Conservation (phyloP, 1,140 invertebrate species). For the Megalonaias nervosa region DNA sequence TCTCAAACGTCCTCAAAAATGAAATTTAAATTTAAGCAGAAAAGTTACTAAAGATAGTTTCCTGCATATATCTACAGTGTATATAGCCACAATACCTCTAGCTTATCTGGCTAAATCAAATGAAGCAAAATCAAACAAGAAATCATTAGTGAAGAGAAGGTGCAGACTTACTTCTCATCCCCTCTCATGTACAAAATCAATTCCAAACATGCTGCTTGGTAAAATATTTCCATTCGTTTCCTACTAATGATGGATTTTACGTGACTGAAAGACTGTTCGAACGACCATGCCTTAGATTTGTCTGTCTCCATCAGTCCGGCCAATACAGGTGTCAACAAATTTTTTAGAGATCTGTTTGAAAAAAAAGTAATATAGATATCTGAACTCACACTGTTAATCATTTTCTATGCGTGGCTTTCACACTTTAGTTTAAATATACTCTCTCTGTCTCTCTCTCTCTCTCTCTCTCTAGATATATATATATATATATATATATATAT, state of each 20-base stretch:
- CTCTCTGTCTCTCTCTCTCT: neutral
- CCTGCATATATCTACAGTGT: no score
- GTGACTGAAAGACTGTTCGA: conserved; percentile 14
- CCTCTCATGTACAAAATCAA: neutral
- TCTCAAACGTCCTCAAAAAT: no score
- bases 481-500: neutral
- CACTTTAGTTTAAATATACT: no score
- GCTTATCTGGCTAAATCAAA: no score
- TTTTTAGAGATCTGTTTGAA: conserved; percentile 15
- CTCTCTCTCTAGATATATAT: neutral
- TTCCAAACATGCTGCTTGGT: neutral
- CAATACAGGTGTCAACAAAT: conserved; percentile 9
- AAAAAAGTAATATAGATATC: neutral
- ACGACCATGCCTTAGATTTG: neutral
- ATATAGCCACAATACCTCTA: no score
- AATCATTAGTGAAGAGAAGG: no score
- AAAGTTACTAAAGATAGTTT: no score
- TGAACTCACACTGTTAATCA: no score
- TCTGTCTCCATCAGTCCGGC: conserved; percentile 16
- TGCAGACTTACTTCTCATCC: no score
- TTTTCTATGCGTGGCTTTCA: neutral
- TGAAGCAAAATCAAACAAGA: no score
- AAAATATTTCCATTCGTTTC: conserved; percentile 13
- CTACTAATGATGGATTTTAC: conserved; percentile 8
- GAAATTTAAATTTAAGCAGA: no score